Conservation (phyloP, 2,113 vertebrate genomes). For the Elephas maximus region DNA sequence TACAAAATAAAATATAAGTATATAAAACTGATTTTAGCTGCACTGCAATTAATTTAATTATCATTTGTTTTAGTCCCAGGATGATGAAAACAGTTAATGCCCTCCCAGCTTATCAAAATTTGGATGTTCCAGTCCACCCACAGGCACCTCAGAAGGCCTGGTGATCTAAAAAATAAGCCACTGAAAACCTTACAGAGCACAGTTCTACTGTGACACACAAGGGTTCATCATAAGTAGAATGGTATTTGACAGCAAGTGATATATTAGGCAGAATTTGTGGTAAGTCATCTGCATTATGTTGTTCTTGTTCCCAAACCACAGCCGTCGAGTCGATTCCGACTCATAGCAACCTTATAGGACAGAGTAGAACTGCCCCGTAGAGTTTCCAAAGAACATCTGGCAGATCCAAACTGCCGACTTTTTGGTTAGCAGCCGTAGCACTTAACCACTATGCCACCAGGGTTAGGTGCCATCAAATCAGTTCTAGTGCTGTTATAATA, state of each 20-base stretch:
- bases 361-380: no score
- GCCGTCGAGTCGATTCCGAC: no score
- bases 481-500: no score
- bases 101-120: background rate
- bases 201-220: background rate
- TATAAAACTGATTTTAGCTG: background rate
- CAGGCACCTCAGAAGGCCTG: background rate
- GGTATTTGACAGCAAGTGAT: background rate
- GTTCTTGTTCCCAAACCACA: no score
- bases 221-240: background rate
- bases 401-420: no score
- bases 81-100: background rate
- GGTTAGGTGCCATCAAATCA: no score
- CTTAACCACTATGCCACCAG: no score
- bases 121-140: background rate
- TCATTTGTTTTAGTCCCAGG: background rate
- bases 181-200: background rate
- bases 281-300: background rate
- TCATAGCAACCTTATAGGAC: no score
- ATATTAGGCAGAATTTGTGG: background rate
- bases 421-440: no score
- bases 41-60: background rate
- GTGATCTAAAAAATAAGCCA: background rate
- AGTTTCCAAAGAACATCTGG: no score
- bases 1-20: background rate